Conservation (phyloP, 2,888 invertebrate genomes). For the Cosmia trapezina region DNA sequence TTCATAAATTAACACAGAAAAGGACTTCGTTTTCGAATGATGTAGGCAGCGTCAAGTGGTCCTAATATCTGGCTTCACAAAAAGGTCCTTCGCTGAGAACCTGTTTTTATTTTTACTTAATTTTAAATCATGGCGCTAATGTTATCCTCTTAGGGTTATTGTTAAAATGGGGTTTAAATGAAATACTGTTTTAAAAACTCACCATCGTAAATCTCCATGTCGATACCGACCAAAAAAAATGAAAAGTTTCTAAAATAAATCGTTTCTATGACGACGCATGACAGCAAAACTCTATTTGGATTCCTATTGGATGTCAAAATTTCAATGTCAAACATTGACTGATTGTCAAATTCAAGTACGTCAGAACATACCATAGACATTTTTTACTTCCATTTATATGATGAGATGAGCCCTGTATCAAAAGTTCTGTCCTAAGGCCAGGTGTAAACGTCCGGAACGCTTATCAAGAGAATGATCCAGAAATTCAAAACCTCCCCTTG, state of each 20-base stretch:
- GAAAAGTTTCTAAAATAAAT: constrained; percentile 85
- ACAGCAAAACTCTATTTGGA: constrained; percentile 83
- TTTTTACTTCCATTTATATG: constrained; percentile 12
- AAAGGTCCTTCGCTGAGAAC: constrained; percentile 60
- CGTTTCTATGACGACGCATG: constrained; percentile 91
- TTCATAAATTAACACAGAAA: constrained; percentile 10
- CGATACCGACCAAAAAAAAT: constrained; percentile 85
- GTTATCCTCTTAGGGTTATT: constrained; percentile 7
- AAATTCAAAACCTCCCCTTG: background rate
- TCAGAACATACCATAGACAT: constrained; percentile 44
- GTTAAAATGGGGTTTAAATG: constrained; percentile 20
- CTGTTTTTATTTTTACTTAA: constrained; percentile 65
- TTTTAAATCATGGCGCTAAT: constrained; percentile 59
- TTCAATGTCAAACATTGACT: constrained; percentile 55
- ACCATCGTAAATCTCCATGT: constrained; percentile 88
- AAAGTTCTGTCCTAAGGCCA: background rate
- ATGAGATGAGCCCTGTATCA: background rate
- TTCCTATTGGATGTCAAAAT: constrained; percentile 74
- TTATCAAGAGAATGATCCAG: background rate
- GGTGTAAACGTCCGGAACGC: no score
- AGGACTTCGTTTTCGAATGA: constrained; percentile 30
- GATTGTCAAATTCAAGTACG: constrained; percentile 35
- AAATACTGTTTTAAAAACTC: constrained; percentile 72
- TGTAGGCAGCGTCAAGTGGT: constrained; percentile 37
- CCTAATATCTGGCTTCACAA: constrained; percentile 43